These are phyloP conservation scores for Phyllopteryx taeniolatus DNA, from an alignment of 2,113 vertebrate genomes.

Conservation along the genomic window DNA sequence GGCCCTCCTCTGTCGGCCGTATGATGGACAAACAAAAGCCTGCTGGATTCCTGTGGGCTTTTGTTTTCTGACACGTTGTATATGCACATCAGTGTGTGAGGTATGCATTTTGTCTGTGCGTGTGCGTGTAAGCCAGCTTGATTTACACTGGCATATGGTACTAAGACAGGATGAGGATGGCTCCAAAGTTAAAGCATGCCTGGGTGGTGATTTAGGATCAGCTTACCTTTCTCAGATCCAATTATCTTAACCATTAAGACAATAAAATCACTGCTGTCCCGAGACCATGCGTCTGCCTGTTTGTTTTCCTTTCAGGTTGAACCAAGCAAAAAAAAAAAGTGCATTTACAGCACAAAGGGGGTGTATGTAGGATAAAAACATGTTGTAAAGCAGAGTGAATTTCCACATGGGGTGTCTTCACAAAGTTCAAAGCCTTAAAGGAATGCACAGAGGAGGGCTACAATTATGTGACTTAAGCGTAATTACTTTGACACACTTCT, in stretches of 20 bases:
- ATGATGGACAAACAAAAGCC: slow-evolving; percentile 60
- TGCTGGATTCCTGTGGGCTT: slow-evolving; percentile 51
- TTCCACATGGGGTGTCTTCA: slow-evolving; percentile 21
- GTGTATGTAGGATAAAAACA: background rate
- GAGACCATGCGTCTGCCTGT: slow-evolving; percentile 51
- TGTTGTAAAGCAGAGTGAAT: slow-evolving; percentile 17
- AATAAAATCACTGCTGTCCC: slow-evolving; percentile 16
- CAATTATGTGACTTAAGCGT: slow-evolving; percentile 55
- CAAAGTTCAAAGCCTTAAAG: slow-evolving; percentile 24
- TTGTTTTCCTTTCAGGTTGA: background rate
- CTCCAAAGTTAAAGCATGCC: slow-evolving; percentile 61
- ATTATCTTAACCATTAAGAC: slow-evolving; percentile 59
- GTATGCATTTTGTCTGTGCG: slow-evolving; percentile 15
- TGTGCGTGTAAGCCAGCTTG: background rate
- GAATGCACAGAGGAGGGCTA: slow-evolving; percentile 38
- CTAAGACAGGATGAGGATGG: slow-evolving; percentile 56
- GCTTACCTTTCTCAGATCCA: slow-evolving; percentile 56
- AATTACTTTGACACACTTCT: slow-evolving; percentile 34
- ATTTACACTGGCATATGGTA: slow-evolving; percentile 46
- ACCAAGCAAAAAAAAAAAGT: slow-evolving; percentile 11
- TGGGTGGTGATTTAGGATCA: slow-evolving; percentile 52
- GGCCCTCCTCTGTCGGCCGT: slow-evolving; percentile 51
- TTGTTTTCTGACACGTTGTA: slow-evolving; percentile 31
- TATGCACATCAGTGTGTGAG: slow-evolving; percentile 1
- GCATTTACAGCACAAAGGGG: background rate